Evolutionary conservation across 2,888 invertebrate species (phyloP).

Genomic region (Sarcophaga subvicina): DNA sequence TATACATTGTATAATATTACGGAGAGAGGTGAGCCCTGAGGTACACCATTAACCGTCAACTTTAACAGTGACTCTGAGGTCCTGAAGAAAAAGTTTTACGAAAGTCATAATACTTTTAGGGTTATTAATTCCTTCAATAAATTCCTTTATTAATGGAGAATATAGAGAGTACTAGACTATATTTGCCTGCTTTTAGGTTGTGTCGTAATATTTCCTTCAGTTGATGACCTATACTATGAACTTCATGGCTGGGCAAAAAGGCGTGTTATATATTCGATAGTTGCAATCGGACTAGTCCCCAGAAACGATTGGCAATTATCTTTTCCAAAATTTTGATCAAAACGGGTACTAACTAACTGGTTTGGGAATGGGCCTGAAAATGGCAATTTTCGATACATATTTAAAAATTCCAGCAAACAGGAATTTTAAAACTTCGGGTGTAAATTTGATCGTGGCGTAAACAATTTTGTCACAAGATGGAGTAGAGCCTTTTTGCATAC

Average conservation of each 20-base stretch:
- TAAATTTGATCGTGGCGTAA: conserved; percentile 13
- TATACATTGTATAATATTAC: too few relatives aligned
- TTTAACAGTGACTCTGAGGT: too few relatives aligned
- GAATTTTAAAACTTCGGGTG: not conserved
- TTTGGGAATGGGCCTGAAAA: conserved; percentile 29
- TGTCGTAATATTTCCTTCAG: conserved; percentile 8
- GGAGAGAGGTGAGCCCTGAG: too few relatives aligned
- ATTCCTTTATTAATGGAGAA: too few relatives aligned
- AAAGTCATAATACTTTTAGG: too few relatives aligned
- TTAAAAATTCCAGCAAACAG: conserved; percentile 1
- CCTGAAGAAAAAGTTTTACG: too few relatives aligned
- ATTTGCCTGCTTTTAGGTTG: conserved; percentile 5
- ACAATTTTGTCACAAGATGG: conserved; percentile 8
- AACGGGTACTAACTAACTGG: not conserved
- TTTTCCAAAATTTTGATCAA: conserved; percentile 32
- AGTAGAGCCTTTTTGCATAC: not conserved
- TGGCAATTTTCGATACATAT: conserved; percentile 18
- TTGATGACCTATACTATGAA: conserved; percentile 21
- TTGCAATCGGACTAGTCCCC: not conserved
- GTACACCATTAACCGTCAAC: too few relatives aligned
- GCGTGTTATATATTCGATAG: conserved; percentile 30
- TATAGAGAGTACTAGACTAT: conserved; percentile 8
- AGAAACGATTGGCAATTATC: conserved; percentile 18
- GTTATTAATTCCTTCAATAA: too few relatives aligned
- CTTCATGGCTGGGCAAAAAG: conserved; percentile 10